phyloP scores from a whole-genome alignment of 1,140 invertebrate species.

The Tetramorium simillimum region DNA sequence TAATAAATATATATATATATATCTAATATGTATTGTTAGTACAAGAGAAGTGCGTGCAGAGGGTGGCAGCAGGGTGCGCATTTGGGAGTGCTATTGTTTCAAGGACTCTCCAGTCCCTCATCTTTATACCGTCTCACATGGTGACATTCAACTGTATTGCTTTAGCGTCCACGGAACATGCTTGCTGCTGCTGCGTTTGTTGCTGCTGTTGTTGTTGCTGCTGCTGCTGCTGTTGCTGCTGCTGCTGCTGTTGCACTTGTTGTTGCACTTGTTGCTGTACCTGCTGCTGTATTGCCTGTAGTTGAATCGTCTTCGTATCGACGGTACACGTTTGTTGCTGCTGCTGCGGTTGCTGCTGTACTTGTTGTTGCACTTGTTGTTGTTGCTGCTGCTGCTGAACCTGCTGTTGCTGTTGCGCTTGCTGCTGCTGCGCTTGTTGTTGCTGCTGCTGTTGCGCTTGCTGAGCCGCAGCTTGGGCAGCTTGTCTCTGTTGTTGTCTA shows the following conservation, averaged over 20 bases:
- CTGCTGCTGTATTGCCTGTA: conserved; percentile 78
- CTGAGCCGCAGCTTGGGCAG: conserved; percentile 83
- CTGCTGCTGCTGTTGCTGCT: conserved; percentile 79
- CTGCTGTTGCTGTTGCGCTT: conserved; percentile 70
- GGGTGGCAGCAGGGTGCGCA: conserved; percentile 83
- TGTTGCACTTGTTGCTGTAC: conserved; percentile 78
- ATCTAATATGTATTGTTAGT: conserved; percentile 84
- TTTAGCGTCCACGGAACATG: conserved; percentile 83
- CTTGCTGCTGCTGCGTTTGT: conserved; percentile 82
- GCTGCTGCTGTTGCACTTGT: conserved; percentile 78
- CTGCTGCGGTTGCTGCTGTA: conserved; percentile 74
- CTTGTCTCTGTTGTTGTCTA: conserved; percentile 85
- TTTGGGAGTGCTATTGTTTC: conserved; percentile 80
- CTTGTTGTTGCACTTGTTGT: conserved; percentile 72
- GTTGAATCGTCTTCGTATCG: conserved; percentile 77
- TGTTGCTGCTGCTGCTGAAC: conserved; percentile 70
- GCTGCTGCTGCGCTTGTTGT: conserved; percentile 74
- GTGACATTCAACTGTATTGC: conserved; percentile 85
- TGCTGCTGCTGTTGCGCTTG: conserved; percentile 78
- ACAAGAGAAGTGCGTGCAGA: conserved; percentile 85
- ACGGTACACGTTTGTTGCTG: conserved; percentile 78
- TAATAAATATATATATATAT: conserved; percentile 83
- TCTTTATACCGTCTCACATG: conserved; percentile 84
- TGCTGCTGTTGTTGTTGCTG: conserved; percentile 82
- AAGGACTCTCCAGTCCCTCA: conserved; percentile 79